Evolutionary conservation across 2,113 vertebrate species (phyloP), one percentile per base, ranked within the genome.

Genomic region (Tringa solitaria): DNA sequence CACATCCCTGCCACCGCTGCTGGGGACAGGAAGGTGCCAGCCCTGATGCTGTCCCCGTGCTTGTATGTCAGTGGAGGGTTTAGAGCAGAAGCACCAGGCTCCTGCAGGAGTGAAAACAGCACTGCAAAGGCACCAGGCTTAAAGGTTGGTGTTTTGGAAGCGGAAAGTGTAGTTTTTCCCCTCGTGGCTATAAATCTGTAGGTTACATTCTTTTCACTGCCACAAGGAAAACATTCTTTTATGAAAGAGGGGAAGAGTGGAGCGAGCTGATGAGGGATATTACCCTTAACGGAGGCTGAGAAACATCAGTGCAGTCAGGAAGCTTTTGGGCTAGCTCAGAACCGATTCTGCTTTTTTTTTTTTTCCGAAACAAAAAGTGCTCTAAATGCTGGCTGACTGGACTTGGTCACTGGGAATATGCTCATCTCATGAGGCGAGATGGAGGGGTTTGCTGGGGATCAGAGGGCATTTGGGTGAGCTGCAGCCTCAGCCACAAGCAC

Each of bases 401-500:
- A 59, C 37, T 37, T 50, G 14, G 48, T 60, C 8, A 1, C 56
- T 76, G 73, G 16, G 50, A 81, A 54, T 2, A 9, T 0, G 0
- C 24, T 61, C 15, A 8, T 24, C 22, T 70, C 0, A 0, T 0
- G 5, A 64, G 75, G 37, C 1, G 6, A 22, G 79, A 15, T 0
- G 2, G 56, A 54, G 35, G 5, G 1, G 16, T 39, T 56, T 1
- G 1, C 37, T 37, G 26, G 1, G 14, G 56, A 67, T 69, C 75
- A 61, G 75, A 45, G 50, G 27, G 3, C 2, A 13, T 39, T 77
- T 32, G 1, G 51, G 11, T 48, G 54, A 20, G 57, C 60, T 51
- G n/a, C 39, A 27, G 77, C 74, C 21, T 51, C 10, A 68, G 24
- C 63, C 5, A 1, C 0, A 2, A 46, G n/a, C 0, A 0, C 23